Evolutionary conservation across 2,797 vertebrate genomes (phyloP), one percentile per base, ranked within the genome.

Genomic region (Bryconaethiops microstoma): DNA sequence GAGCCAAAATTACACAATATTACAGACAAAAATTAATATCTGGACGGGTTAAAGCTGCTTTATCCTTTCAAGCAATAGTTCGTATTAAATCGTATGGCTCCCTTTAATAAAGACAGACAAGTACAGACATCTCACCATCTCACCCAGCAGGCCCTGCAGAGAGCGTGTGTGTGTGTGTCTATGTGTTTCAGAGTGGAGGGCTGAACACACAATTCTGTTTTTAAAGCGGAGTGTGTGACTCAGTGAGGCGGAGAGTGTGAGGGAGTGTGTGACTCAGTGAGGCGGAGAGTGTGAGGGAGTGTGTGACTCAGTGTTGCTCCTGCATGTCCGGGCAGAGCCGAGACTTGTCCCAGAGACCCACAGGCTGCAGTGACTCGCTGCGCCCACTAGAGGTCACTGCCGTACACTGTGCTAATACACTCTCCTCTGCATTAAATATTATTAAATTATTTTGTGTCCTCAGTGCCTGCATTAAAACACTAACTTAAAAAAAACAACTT

Each of bases 261-360:
- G 29, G 29, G 29, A 29, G 29, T 29, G n/a, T n/a, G 6, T 45
- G 42, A 39, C 25, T 45, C 23, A 63, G 21, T 29, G 17, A 29
- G 29, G 29, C 29, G 29, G 29, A 29, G 29, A 29, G 29, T 29
- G 29, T 29, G 29, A 29, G 29, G 29, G 29, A 29, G 29, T 29
- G 40, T 4, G 6, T 45, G 42, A 39, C 25, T 45, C 23, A 63
- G 21, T 29, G 17, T 10, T 42, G 4, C 14, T 16, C 39, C 16
- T 21, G 16, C 79, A 69, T 80, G 72, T 50, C 79, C 48, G 54
- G 72, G 63, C 79, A 80, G 17, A 76, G 45, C 16, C 5, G 40
- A 59, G 76, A 8, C 81, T 74, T 78, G 71, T 78, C 40, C 76
- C 54, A 42, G 14, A 5, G 25, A 0, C 5, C 42, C 64, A 21